phyloP scores from a whole-genome alignment of 2,888 invertebrate genomes.

The Maniola hyperantus region DNA sequence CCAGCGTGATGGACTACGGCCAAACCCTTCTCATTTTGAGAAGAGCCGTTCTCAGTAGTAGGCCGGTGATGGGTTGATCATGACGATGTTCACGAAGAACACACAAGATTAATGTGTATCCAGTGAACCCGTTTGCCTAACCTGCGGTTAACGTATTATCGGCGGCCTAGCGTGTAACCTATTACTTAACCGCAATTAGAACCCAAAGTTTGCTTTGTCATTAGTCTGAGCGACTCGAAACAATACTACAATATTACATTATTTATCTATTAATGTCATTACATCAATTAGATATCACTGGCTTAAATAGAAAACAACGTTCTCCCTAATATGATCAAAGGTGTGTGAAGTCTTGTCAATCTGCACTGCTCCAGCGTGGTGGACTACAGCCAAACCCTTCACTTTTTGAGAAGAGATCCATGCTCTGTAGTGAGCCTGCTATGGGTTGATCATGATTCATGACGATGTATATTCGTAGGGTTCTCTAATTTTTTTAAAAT shows the following conservation, averaged over 20 bases:
- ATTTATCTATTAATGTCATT: not conserved
- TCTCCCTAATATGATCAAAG: too few relatives aligned
- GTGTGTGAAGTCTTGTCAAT: too few relatives aligned
- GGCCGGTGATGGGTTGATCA: not conserved
- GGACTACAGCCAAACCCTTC: too few relatives aligned
- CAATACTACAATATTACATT: constrained; percentile 1
- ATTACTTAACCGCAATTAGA: constrained; percentile 5
- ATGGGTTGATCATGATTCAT: too few relatives aligned
- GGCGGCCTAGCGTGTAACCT: not conserved
- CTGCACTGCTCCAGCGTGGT: too few relatives aligned
- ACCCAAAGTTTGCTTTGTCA: not conserved
- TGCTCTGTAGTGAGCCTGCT: too few relatives aligned
- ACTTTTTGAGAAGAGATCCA: too few relatives aligned
- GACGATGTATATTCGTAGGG: too few relatives aligned
- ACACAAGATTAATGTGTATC: not conserved
- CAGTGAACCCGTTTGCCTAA: not conserved
- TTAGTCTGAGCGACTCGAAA: not conserved
- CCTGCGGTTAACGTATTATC: not conserved
- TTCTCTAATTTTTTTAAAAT: too few relatives aligned
- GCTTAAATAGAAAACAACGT: too few relatives aligned
- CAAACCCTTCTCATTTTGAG: not conserved
- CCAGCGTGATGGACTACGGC: too few relatives aligned
- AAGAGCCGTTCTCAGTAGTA: not conserved
- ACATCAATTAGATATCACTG: too few relatives aligned
- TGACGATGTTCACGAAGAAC: not conserved